A percentile compares a stretch with the other conserved stretches of the same genome.
Evolutionary conservation across 1,140 invertebrate genomes (phyloP).

Genomic region (Gryllus bimaculatus): DNA sequence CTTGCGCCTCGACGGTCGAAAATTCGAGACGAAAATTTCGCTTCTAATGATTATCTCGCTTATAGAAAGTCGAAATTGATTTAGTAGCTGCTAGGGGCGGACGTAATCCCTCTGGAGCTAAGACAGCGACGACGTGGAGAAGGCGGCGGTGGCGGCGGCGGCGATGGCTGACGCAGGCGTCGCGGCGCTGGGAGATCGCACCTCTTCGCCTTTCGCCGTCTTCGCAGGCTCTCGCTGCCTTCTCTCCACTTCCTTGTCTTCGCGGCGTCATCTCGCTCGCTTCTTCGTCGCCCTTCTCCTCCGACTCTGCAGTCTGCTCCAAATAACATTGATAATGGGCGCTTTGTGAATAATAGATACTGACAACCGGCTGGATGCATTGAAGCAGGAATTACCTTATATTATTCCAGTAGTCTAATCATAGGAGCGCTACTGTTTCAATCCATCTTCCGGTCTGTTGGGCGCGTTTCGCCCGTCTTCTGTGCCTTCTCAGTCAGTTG

Average conservation of each 20-base stretch:
- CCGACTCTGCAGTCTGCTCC: not conserved
- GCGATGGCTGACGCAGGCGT: no score
- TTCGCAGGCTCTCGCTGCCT: not conserved
- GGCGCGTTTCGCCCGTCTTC: not conserved
- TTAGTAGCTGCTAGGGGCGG: not conserved
- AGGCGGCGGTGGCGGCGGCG: no score
- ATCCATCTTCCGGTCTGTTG: not conserved
- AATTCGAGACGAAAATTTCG: not conserved
- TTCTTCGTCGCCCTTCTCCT: not conserved
- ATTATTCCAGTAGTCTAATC: not conserved
- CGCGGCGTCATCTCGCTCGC: not conserved
- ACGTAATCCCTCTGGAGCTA: not conserved
- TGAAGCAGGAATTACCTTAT: not conserved
- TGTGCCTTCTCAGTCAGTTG: not conserved
- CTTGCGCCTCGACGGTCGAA: not conserved
- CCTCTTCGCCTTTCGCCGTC: no score
- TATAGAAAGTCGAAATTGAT: conserved; percentile 2
- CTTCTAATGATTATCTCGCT: not conserved
- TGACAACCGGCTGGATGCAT: not conserved
- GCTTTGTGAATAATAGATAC: conserved; percentile 5
- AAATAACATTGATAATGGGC: not conserved
- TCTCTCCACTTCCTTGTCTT: not conserved
- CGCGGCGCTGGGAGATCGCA: no score
- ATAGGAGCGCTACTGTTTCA: not conserved
- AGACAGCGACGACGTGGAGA: not conserved